Base-by-base conservation (phyloP, 1,140 invertebrate species). In the Drosophila nigromelanica region DNA sequence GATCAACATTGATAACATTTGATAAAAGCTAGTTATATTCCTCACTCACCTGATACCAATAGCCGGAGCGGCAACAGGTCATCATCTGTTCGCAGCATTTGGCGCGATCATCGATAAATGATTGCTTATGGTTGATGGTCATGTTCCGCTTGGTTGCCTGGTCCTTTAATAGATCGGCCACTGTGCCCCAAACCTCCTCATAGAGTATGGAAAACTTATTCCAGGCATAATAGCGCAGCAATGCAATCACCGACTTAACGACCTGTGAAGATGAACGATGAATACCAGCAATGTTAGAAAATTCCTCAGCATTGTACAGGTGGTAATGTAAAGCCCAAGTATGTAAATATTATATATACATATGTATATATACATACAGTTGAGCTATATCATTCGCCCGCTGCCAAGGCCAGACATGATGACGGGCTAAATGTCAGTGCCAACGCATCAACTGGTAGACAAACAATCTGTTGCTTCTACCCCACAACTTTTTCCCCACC, bases 141-240 rank as follows among this genome's bases (percentile, higher is more conserved):
- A 98, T 95, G 89, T 97, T 97, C 74, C 95, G 93, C 66, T 93
- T 92, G 64, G 93, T 91, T 0, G 97, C 96, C 86, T 96, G 94
- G 58, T 95, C 93, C 87, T 95, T 93, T 47, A 98, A 92, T 10
- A 95, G 95, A 55, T 95, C 92, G 0, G 96, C 97, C 4, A 98
- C 97, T 1, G 95, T 96, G 67, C 94, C 93, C 95, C 95, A 97
- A 0, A 94, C 92, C 55, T 95, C 95, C 87, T 99, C 97, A 62
- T 96, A 96, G n/a, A 99, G 94, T 48, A 99, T 96, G 14, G 97
- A 96, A 92, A 99, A 99, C 91, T 98, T 98, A 63, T 95, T 95
- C 98, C 98, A 99, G 76, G 96, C 95, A 92, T 97, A 98, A 92
- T 98, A 96, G 40, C 95, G 93, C 60, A 99, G 92, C 48, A 99